Base-by-base conservation (phyloP, 2,888 invertebrate genomes). In the Ecliptopera silaceata region DNA sequence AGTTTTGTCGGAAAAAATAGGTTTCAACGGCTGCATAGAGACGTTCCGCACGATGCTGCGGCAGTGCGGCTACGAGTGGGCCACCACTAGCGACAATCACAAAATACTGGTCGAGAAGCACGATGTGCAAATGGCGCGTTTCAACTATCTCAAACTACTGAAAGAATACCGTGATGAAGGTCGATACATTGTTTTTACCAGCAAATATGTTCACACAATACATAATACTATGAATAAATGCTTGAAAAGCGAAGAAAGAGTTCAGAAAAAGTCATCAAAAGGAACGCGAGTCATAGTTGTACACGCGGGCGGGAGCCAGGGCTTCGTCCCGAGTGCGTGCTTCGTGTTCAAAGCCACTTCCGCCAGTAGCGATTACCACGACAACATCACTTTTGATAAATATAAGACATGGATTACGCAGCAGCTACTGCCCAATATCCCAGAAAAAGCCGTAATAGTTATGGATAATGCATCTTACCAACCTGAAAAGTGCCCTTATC, bases 161-260 rank as follows among this genome's bases (percentile, higher is more conserved):
- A 41, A 46, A n/a, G 22, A 26, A 31, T 56, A 46, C 4, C 51
- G 50, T 8, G 45, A 45, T 26, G 32, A 32, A 26, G 56, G 56
- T 26, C 39, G 29, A 34, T 41, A 48, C n/a, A 56, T 56, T 3
- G 46, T 56, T 13, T 51, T 46, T 18, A 50, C 36, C 1, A 46
- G 36, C 20, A 46, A 56, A 42, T 56, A 42, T 36, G 36, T 56
- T 29, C 45, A 46, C 18, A 51, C 46, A 34, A 51, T 39, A 36
- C 46, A 46, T 13, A 36, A 46, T 13, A 36, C 42, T 11, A 45
- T 41, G 26, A 45, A 50, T 29, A 36, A 48, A 43, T 26, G 45
- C 45, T 20, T 20, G 45, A 46, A 46, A 34, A 34, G 6, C 8
- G 34, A 20, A 22, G 34, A 34, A 46, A 34, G 31, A 46, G 20